Base-by-base conservation (phyloP, 2,113 vertebrate species). In the Nothobranchius furzeri region DNA sequence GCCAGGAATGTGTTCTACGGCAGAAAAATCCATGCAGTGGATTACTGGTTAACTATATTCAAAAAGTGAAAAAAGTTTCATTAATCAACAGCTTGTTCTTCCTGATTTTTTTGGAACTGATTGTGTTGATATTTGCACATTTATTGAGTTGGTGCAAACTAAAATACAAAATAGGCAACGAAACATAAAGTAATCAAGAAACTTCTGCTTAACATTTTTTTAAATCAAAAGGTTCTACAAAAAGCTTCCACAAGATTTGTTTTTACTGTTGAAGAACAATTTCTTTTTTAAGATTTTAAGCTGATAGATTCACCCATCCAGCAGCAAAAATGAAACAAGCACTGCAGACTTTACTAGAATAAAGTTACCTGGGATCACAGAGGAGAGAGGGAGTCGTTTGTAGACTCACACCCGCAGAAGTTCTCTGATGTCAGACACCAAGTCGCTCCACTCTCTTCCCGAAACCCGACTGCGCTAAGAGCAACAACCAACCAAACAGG, bases 1-100 rank as follows among this genome's bases (percentile, higher is more conserved):
- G 64, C 68, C 0, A 79, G 61, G 73, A 60, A 79, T 85, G 81
- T 37, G 35, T 56, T 73, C 65, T 80, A 82, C 69, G 47, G 35
- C 73, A 64, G 68, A 54, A 48, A 1, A 75, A 58, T 70, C 72
- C 14, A 35, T 45, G 48, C 58, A n/a, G 35, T n/a, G 59, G 84
- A 74, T 87, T 78, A 91, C 89, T 92, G 58, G 85, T 92, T 91
- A 67, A 84, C 81, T 61, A 61, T 76, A 68, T 85, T 85, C 58
- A 83, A 78, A 88, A 46, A 61, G 73, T 78, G 49, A 76, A 45
- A 82, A 70, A 70, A 47, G 56, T 68, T 60, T 68, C 61, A 83
- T 90, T 84, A 82, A 86, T 69, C 30, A 58, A 63, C 71, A 66
- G 17, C 11, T 11, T 52, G 50, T 75, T 15, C 49, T 46, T 54